Evolutionary conservation across 2,888 invertebrate genomes (phyloP).

Genomic region (Spatulosminthurus flaviceps): DNA sequence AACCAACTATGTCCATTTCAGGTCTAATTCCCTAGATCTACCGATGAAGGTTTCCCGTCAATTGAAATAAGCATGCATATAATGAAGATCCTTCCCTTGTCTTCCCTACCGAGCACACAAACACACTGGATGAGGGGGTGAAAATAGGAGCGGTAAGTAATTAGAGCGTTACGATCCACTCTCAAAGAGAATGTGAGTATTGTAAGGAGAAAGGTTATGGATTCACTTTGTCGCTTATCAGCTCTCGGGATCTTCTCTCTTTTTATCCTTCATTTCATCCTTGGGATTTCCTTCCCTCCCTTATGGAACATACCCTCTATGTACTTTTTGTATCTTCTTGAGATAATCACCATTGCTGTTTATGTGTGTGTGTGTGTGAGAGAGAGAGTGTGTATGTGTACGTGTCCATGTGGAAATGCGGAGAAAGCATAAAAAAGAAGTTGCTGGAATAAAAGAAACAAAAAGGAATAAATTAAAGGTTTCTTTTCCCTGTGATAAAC

Average conservation of each 20-base stretch:
- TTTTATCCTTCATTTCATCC: neutral
- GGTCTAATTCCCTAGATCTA: conserved; percentile 2
- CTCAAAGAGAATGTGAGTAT: neutral
- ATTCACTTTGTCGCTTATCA: neutral
- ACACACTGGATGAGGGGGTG: neutral
- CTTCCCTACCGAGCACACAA: no score
- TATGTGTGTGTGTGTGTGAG: no score
- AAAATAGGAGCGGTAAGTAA: conserved; percentile 4
- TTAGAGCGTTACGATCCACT: neutral
- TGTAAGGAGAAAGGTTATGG: conserved; percentile 1
- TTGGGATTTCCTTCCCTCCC: neutral
- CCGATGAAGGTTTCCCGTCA: neutral
- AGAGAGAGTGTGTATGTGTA: no score
- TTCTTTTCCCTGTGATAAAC: neutral
- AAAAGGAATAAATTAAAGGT: neutral
- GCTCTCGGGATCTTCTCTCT: neutral
- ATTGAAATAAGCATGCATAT: neutral
- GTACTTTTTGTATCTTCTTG: no score
- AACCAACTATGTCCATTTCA: conserved; percentile 7
- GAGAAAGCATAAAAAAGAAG: neutral
- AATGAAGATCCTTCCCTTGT: no score
- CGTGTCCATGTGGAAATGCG: neutral
- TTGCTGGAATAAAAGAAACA: neutral
- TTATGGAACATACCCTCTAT: no score
- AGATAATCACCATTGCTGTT: no score